Base-by-base conservation (phyloP, 2,888 invertebrate genomes). In the Sinopyrophorus schimmeli region DNA sequence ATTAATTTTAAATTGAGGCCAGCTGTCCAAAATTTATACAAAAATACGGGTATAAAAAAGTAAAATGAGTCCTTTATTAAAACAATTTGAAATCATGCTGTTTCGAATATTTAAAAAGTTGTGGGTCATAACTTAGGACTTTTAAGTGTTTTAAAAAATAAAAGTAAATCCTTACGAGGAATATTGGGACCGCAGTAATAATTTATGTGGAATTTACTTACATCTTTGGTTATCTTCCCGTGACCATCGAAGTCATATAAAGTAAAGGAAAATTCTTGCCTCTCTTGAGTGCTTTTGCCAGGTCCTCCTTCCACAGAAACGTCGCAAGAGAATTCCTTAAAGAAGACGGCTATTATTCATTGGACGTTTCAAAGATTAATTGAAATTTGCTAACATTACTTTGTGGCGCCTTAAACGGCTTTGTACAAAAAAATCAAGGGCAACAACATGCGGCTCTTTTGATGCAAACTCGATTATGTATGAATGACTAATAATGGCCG, bases 171-270 rank as follows among this genome's bases (percentile, higher is more conserved):
- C n/a, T n/a, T n/a, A n/a, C n/a, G n/a, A n/a, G n/a, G n/a, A n/a
- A n/a, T n/a, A n/a, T n/a, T n/a, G n/a, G n/a, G n/a, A n/a, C n/a
- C n/a, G n/a, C n/a, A n/a, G n/a, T n/a, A n/a, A n/a, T n/a, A n/a
- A n/a, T n/a, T n/a, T n/a, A n/a, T n/a, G n/a, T n/a, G n/a, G n/a
- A n/a, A 9, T 10, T 16, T 38, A 78, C 84, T 79, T 77, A 87
- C 87, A 77, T 92, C 92, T 80, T 92, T 92, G 66, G 92, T 92
- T 76, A 92, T 89, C 75, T 91, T 89, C 47, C 92, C 92, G 71
- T 91, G 90, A 26, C 92, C 92, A 69, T 92, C 92, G 64, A 93
- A 85, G 74, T 92, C 92, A 69, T 92, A 93, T 50, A 92, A 80
- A 18, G 92, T 92, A 72, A 92, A 92, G 16, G 92, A 91, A 77